Conservation (phyloP, 2,888 invertebrate species). For the Meganola albula region DNA sequence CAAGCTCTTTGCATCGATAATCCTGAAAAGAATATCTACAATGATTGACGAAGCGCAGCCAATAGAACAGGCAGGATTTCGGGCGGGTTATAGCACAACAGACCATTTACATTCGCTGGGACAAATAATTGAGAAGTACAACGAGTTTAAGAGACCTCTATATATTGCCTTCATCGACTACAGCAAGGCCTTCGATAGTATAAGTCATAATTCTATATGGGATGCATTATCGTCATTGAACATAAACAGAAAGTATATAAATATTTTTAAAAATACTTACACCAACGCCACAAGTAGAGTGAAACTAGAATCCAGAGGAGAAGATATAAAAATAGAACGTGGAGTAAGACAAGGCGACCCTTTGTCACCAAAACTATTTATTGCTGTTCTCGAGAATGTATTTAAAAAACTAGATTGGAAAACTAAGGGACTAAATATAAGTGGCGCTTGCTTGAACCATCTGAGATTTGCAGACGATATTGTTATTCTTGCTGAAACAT, state of each 20-base stretch:
- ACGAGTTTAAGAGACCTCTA: slow-evolving; percentile 3
- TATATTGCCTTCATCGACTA: slow-evolving; percentile 6
- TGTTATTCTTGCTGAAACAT: not conserved
- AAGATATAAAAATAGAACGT: slow-evolving; percentile 4
- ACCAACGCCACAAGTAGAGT: slow-evolving; percentile 9
- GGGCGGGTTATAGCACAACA: slow-evolving; percentile 8
- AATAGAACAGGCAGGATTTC: slow-evolving; percentile 9
- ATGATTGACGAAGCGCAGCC: slow-evolving; percentile 8
- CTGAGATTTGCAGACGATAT: slow-evolving; percentile 1
- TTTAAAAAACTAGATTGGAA: slow-evolving; percentile 3
- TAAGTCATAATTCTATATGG: slow-evolving; percentile 10
- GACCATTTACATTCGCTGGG: slow-evolving; percentile 12
- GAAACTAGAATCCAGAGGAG: slow-evolving; percentile 7
- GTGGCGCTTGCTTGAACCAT: not conserved
- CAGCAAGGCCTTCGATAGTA: slow-evolving; percentile 6
- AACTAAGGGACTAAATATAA: not conserved
- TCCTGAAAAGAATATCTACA: slow-evolving; percentile 7
- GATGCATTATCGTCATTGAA: not conserved
- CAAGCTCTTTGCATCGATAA: not conserved
- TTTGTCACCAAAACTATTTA: slow-evolving; percentile 1
- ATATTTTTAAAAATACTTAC: not conserved
- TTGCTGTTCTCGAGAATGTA: not conserved
- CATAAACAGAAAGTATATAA: not conserved
- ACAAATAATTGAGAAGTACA: slow-evolving; percentile 7
- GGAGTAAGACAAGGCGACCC: slow-evolving; percentile 15